These are phyloP conservation scores for Pseudopipra pipra DNA, from an alignment of 2,113 vertebrate species.

Conservation along the genomic window DNA sequence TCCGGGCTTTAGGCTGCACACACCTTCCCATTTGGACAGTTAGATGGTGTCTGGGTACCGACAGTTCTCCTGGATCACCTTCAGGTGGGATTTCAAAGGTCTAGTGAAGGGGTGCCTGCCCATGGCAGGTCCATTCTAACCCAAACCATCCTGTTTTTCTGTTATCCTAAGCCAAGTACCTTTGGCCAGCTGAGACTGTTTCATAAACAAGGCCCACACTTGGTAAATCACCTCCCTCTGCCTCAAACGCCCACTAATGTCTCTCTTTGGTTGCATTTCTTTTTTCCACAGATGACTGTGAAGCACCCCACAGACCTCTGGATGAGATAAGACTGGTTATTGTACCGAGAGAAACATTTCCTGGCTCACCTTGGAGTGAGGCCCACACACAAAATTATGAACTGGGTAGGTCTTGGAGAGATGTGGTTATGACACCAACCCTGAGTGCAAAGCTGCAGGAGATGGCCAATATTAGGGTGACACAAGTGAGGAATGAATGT, in stretches of 20 bases:
- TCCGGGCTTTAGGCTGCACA: neutral
- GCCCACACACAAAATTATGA: neutral
- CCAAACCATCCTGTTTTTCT: neutral
- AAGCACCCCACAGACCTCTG: neutral
- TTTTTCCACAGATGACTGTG: rapidly evolving
- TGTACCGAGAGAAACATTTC: neutral
- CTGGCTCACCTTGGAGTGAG: neutral
- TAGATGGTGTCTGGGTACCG: neutral
- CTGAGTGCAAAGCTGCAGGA: neutral
- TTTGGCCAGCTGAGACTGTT: neutral
- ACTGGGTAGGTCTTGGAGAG: neutral
- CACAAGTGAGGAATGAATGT: neutral
- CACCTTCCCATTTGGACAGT: neutral
- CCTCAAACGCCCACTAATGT: neutral
- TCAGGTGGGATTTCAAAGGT: neutral
- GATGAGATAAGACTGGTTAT: neutral
- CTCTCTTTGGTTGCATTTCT: neutral
- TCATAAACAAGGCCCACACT: neutral
- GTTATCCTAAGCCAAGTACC: neutral
- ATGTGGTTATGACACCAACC: neutral
- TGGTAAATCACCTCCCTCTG: neutral
- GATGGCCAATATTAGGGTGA: neutral
- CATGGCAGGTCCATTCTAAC: neutral
- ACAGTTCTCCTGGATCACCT: neutral
- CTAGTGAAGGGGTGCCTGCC: neutral